Percentiles rank a stretch among this genome's conserved stretches.
phyloP scores from a whole-genome alignment of 2,888 invertebrate genomes.

The Morpho helenor region DNA sequence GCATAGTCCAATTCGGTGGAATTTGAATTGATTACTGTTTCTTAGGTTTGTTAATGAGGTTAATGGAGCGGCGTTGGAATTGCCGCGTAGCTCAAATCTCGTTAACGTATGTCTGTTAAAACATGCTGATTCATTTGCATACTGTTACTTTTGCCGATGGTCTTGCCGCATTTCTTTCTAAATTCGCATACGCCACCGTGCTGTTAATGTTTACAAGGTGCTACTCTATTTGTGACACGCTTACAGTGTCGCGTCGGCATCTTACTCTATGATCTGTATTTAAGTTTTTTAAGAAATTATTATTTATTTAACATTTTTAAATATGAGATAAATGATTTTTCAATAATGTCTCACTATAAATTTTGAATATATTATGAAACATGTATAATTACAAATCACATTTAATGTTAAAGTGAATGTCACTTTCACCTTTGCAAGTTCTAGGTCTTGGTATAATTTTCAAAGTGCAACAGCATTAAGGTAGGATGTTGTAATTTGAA shows the following conservation, averaged over 20 bases:
- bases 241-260: slow-evolving; percentile 32
- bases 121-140: slow-evolving; percentile 78
- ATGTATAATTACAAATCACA: slow-evolving; percentile 16
- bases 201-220: slow-evolving; percentile 22
- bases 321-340: too few relatives aligned
- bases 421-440: slow-evolving; percentile 53
- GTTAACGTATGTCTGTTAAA: slow-evolving; percentile 58
- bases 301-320: too few relatives aligned
- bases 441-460: neutral
- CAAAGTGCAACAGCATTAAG: neutral
- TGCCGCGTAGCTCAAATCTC: slow-evolving; percentile 72
- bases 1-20: slow-evolving; percentile 32
- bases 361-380: neutral
- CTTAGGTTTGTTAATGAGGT: slow-evolving; percentile 53
- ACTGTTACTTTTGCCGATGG: slow-evolving; percentile 45
- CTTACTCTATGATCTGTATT: slow-evolving; percentile 19
- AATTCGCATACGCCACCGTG: slow-evolving; percentile 18
- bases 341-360: neutral
- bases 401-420: slow-evolving; percentile 56
- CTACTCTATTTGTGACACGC: slow-evolving; percentile 24
- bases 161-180: slow-evolving; percentile 32
- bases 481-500: neutral
- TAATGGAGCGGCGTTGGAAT: slow-evolving; percentile 68
- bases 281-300: slow-evolving; percentile 10
- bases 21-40: slow-evolving; percentile 29